Evolutionary conservation across 2,797 vertebrate species (phyloP).

Genomic region (Gymnopithys bicolor): DNA sequence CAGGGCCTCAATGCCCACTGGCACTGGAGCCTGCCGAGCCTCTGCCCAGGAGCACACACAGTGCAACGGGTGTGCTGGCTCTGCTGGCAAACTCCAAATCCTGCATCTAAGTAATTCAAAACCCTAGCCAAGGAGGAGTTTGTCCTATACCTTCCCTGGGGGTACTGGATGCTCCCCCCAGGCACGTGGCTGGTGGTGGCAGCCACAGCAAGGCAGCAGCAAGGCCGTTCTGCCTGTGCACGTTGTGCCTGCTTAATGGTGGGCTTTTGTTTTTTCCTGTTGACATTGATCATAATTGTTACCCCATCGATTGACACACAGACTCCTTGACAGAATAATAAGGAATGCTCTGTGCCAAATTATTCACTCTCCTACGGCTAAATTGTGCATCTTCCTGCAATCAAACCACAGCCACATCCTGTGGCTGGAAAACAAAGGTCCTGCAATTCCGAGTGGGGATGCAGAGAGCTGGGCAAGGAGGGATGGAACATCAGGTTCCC

Average conservation of each 20-base stretch:
- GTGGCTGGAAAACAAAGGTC: conserved; percentile 24
- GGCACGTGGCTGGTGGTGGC: neutral
- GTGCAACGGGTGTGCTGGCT: accelerated
- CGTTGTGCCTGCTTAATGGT: neutral
- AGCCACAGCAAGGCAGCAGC: neutral
- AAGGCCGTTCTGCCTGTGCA: neutral
- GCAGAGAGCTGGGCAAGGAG: neutral
- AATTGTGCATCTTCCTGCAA: neutral
- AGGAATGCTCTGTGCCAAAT: conserved; percentile 8
- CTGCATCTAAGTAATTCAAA: no score
- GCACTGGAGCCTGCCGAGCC: neutral
- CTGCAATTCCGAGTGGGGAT: neutral
- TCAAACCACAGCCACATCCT: neutral
- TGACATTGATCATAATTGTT: conserved; percentile 62
- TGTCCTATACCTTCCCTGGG: no score
- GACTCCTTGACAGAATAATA: conserved; percentile 14
- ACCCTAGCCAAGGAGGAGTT: neutral
- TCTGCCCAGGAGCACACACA: accelerated
- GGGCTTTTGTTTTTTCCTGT: conserved; percentile 15
- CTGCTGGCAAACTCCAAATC: neutral
- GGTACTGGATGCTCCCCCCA: accelerated
- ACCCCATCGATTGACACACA: conserved; percentile 42
- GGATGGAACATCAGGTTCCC: conserved; percentile 48
- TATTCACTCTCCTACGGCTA: neutral
- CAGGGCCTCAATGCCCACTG: accelerated